Percentiles rank a stretch among this genome's conserved stretches.
Conservation (phyloP, 1,140 invertebrate species). For the Zelostemma sp. region DNA sequence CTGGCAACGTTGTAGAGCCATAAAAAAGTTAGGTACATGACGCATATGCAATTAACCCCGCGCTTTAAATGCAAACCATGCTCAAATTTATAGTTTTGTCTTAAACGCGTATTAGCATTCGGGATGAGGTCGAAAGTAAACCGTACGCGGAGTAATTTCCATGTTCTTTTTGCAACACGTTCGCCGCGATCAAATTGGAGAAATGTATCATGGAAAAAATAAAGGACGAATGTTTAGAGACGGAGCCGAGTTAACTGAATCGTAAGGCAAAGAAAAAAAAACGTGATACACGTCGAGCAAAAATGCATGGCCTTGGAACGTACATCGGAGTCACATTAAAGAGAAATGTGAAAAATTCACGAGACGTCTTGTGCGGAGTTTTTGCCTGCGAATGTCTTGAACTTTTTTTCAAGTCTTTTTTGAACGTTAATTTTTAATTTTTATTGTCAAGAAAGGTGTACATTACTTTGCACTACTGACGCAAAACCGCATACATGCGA, state of each 20-base stretch:
- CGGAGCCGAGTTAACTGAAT: too few species aligned
- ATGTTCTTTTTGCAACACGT: too few species aligned
- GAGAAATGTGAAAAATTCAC: not conserved
- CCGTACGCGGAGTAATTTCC: not conserved
- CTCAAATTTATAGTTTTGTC: not conserved
- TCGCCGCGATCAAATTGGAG: not conserved
- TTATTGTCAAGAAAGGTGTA: too few species aligned
- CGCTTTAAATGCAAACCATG: not conserved
- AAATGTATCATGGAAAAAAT: not conserved
- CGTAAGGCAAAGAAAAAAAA: too few species aligned
- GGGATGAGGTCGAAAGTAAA: not conserved
- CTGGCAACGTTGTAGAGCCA: not conserved
- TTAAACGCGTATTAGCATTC: not conserved
- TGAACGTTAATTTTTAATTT: not conserved
- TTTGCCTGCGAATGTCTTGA: too few species aligned
- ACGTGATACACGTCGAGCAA: not conserved
- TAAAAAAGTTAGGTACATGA: not conserved
- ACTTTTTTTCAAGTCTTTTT: not conserved
- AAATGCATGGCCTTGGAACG: not conserved
- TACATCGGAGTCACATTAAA: slow-evolving; percentile 1
- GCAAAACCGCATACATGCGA: not conserved
- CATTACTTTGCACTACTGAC: not conserved
- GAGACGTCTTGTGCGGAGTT: not conserved
- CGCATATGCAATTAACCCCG: not conserved
- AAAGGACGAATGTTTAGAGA: too few species aligned